Evolutionary conservation across 2,888 invertebrate species (phyloP).

Genomic region (Mesochorus sp.): DNA sequence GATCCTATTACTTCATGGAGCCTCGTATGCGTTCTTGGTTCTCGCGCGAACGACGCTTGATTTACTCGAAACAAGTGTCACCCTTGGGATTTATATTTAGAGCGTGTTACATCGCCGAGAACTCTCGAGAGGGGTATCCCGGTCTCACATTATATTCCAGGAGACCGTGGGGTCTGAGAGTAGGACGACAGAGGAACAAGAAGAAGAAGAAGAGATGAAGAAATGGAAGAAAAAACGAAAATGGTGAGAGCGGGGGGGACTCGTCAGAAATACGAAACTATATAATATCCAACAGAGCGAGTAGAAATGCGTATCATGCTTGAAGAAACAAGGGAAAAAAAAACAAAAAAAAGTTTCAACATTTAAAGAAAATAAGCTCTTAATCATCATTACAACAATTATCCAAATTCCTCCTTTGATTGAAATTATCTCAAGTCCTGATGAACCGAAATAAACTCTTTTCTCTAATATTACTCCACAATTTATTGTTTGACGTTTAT

Average conservation of each 20-base stretch:
- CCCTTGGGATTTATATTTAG: constrained; percentile 77
- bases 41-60: constrained; percentile 68
- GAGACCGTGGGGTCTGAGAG: constrained; percentile 39
- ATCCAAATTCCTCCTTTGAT: constrained; percentile 17
- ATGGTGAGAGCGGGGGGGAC: not conserved
- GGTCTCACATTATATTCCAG: constrained; percentile 35
- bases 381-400: constrained; percentile 22
- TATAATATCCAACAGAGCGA: not conserved
- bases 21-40: constrained; percentile 44
- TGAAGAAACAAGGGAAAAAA: constrained; percentile 39
- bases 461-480: no score
- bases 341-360: constrained; percentile 26
- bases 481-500: no score
- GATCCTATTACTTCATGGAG: constrained; percentile 21
- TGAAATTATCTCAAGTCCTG: not conserved
- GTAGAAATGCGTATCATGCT: constrained; percentile 10
- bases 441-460: no score
- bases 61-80: constrained; percentile 80
- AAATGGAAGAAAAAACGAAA: constrained; percentile 16
- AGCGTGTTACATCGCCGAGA: constrained; percentile 57
- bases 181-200: constrained; percentile 30
- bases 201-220: constrained; percentile 23
- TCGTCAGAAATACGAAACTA: constrained; percentile 40
- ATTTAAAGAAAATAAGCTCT: not conserved
- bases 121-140: constrained; percentile 40